Conservation (phyloP, 1,140 invertebrate genomes). For the Lethocerus indicus region DNA sequence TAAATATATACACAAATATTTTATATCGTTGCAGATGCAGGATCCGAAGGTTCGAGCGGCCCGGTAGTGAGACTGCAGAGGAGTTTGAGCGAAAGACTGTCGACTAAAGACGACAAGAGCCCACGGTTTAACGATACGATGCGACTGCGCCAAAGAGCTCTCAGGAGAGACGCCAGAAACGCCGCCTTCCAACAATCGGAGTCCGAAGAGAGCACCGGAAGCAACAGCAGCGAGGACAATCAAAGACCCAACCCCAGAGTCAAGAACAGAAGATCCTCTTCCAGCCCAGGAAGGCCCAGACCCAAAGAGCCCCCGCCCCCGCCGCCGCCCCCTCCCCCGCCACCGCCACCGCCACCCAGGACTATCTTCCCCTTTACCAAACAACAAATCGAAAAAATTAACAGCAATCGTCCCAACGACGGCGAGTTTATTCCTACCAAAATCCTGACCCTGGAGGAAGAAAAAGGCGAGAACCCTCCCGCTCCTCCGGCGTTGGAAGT, state of each 20-base stretch:
- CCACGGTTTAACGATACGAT: constrained; percentile 47
- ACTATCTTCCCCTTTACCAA: constrained; percentile 20
- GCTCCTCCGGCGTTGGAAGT: not conserved
- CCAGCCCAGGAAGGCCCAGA: constrained; percentile 20
- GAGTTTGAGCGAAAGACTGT: constrained; percentile 30
- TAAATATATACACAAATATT: too few relatives aligned
- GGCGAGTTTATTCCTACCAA: constrained; percentile 11
- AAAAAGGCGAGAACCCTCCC: constrained; percentile 1
- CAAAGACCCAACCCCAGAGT: too few relatives aligned
- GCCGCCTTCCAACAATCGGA: constrained; percentile 2
- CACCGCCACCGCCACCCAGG: constrained; percentile 18
- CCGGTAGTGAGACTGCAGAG: constrained; percentile 23
- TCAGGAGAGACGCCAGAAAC: constrained; percentile 20
- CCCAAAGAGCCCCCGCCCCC: constrained; percentile 25
- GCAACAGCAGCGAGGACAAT: too few relatives aligned
- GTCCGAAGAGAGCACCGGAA: constrained; percentile 11
- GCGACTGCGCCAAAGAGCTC: constrained; percentile 47
- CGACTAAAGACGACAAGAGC: constrained; percentile 19
- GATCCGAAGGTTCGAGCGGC: not conserved
- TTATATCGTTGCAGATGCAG: too few relatives aligned
- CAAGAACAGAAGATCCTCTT: too few relatives aligned
- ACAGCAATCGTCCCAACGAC: not conserved
- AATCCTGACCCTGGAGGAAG: constrained; percentile 6
- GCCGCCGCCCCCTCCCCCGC: constrained; percentile 20
- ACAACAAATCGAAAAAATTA: constrained; percentile 15